Evolutionary conservation across 2,888 invertebrate genomes (phyloP).

Genomic region (Sympetrum striolatum): DNA sequence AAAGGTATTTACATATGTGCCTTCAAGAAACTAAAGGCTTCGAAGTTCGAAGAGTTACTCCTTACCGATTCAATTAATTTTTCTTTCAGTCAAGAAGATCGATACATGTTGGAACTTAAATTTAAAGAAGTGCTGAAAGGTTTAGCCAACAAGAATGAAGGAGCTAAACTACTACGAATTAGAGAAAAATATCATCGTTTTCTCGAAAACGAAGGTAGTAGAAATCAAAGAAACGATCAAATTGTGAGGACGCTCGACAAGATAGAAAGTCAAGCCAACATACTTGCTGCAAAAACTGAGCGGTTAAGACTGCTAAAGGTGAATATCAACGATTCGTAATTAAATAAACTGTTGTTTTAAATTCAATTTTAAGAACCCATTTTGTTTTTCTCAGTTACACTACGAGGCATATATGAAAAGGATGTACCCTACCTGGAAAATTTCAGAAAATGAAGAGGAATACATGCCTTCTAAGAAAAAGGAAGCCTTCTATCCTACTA

Average conservation of each 20-base stretch:
- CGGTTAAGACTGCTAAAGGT: constrained; percentile 10
- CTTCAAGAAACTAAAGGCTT: background rate
- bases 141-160: constrained; percentile 3
- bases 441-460: background rate
- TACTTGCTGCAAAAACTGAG: constrained; percentile 12
- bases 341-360: background rate
- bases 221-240: background rate
- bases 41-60: too few relatives aligned
- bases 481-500: background rate
- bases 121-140: constrained; percentile 17
- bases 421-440: background rate
- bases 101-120: constrained; percentile 14
- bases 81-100: constrained; percentile 9
- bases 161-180: constrained; percentile 1
- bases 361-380: background rate
- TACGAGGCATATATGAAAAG: constrained; percentile 29
- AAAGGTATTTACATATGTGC: background rate
- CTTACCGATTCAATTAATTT: background rate
- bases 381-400: background rate
- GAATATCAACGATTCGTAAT: background rate
- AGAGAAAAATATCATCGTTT: constrained; percentile 13
- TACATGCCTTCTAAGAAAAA: background rate
- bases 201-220: background rate
- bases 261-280: constrained; percentile 35
- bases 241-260: constrained; percentile 1